A percentile compares a stretch with the other conserved stretches of the same genome.
Evolutionary conservation across 1,140 invertebrate species (phyloP).

Genomic region (Aphelenchoides avenae): DNA sequence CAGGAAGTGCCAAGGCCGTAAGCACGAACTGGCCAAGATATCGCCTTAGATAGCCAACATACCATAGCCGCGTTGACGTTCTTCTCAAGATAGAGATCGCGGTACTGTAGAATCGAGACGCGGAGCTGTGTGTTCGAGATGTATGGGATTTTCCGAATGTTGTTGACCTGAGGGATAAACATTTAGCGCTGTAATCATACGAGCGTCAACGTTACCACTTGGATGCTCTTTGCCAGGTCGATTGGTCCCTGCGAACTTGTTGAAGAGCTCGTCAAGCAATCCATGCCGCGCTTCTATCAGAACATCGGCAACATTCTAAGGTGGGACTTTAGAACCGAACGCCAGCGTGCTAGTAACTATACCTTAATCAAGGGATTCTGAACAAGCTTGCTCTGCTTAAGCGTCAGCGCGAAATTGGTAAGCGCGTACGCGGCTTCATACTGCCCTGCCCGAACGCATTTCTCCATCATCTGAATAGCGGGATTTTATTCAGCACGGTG

Average conservation of each 20-base stretch:
- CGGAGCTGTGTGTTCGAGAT: conserved; percentile 54
- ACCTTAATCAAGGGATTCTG: conserved; percentile 45
- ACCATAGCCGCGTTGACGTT: conserved; percentile 50
- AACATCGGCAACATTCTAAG: conserved; percentile 43
- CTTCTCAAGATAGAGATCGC: conserved; percentile 56
- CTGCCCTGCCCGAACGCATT: conserved; percentile 52
- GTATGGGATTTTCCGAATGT: conserved; percentile 57
- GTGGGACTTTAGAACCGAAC: conserved; percentile 5
- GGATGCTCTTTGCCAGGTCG: conserved; percentile 52
- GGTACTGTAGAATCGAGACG: conserved; percentile 56
- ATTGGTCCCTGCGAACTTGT: conserved; percentile 54
- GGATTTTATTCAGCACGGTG: conserved; percentile 2
- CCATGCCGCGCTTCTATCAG: conserved; percentile 53
- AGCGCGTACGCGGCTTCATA: conserved; percentile 56
- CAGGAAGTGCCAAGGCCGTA: background rate
- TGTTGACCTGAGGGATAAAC: conserved; percentile 42
- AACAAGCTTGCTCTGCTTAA: conserved; percentile 46
- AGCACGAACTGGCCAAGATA: background rate
- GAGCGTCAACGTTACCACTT: conserved; percentile 27
- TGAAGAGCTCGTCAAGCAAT: conserved; percentile 56
- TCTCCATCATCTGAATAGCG: conserved; percentile 51
- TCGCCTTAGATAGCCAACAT: conserved; percentile 8
- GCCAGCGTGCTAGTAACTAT: conserved; percentile 9
- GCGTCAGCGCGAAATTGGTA: conserved; percentile 51
- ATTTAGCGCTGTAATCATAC: conserved; percentile 6